Evolutionary conservation across 2,797 vertebrate species (phyloP).

Genomic region (Phalloptychus januarius): DNA sequence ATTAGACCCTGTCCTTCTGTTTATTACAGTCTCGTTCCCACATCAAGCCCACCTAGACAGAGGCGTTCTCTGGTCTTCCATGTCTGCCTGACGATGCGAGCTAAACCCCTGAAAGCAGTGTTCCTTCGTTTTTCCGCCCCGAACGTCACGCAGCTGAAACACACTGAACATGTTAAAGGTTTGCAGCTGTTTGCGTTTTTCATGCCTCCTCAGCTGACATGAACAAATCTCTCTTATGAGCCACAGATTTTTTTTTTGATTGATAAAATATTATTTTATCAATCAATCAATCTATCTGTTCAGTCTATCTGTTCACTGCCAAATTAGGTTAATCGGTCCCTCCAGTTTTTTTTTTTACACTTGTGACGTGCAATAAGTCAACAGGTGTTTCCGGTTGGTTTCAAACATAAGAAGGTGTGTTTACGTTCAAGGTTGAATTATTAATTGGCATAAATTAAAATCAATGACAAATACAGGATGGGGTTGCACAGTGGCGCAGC

Average conservation of each 20-base stretch:
- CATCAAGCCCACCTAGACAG: neutral
- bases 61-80: neutral
- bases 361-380: too few species aligned
- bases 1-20: neutral
- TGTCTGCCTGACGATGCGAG: neutral
- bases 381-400: neutral
- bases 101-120: neutral
- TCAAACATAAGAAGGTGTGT: neutral
- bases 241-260: neutral
- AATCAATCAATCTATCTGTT: too few species aligned
- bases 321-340: too few species aligned
- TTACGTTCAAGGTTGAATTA: neutral
- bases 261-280: neutral
- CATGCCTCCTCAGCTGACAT: neutral
- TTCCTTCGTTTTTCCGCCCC: neutral
- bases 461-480: neutral
- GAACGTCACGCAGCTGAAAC: neutral
- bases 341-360: too few species aligned
- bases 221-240: neutral
- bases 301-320: too few species aligned
- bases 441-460: neutral
- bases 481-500: too few species aligned
- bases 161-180: neutral
- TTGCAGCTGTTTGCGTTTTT: neutral
- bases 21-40: neutral